These are phyloP conservation scores for Syngnathus rostellatus DNA, from an alignment of 2,797 vertebrate genomes.

Conservation along the genomic window DNA sequence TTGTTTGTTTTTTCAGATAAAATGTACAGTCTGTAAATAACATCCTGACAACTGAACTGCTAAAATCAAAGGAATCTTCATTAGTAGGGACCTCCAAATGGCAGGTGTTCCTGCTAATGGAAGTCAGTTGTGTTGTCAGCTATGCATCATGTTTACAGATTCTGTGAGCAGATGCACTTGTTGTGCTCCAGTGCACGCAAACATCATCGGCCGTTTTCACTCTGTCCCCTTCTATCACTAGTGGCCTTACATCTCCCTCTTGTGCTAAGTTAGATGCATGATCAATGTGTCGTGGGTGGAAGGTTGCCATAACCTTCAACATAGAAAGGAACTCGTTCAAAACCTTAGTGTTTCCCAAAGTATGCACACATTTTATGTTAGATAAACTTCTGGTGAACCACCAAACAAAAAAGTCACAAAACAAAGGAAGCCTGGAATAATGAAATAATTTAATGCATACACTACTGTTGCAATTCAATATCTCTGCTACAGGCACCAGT, in stretches of 20 bases:
- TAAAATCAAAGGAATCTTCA: background rate
- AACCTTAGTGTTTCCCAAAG: background rate
- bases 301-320: conserved; percentile 24
- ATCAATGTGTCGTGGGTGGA: conserved; percentile 23
- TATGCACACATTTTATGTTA: background rate
- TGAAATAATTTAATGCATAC: background rate
- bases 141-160: conserved; percentile 2
- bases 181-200: background rate
- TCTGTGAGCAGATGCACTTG: conserved; percentile 5
- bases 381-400: background rate
- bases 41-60: background rate
- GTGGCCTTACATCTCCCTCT: conserved; percentile 54
- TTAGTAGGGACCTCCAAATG: background rate
- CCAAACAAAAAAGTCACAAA: background rate
- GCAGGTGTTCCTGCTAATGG: conserved; percentile 18
- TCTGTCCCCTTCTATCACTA: conserved; percentile 35
- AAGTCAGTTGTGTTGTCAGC: background rate
- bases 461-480: background rate
- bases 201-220: conserved; percentile 3
- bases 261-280: conserved; percentile 52
- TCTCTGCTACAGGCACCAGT: background rate
- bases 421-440: background rate
- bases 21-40: background rate
- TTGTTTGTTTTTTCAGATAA: background rate
- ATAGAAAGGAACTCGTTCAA: conserved; percentile 7